Percentiles rank a stretch among this genome's conserved stretches.
Evolutionary conservation across 2,113 vertebrate genomes (phyloP).

Genomic region (Rynchops niger): DNA sequence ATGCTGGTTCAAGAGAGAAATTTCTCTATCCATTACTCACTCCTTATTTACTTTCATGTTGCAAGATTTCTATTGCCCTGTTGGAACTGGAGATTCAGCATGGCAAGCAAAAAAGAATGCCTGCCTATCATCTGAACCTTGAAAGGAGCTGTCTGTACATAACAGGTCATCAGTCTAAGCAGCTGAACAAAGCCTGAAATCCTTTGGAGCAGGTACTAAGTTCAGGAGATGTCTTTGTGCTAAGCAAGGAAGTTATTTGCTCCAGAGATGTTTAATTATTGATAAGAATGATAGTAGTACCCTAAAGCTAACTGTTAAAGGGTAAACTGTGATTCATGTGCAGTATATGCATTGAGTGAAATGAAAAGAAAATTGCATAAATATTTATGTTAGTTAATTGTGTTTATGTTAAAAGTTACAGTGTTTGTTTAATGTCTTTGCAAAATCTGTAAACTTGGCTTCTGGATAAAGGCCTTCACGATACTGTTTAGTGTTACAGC

Average conservation of each 20-base stretch:
- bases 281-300: constrained; percentile 68
- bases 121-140: not conserved
- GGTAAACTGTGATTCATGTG: constrained; percentile 42
- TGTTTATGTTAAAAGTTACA: constrained; percentile 79
- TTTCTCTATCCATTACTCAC: not conserved
- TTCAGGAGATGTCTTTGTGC: not conserved
- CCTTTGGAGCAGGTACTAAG: not conserved
- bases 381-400: constrained; percentile 80
- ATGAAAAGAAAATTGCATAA: constrained; percentile 71
- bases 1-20: not conserved
- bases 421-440: constrained; percentile 79
- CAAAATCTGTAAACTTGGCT: constrained; percentile 81
- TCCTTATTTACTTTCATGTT: not conserved
- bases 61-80: not conserved
- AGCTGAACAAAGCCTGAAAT: not conserved
- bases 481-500: constrained; percentile 20
- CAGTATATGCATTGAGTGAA: constrained; percentile 39
- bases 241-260: not conserved
- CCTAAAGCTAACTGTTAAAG: not conserved
- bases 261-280: constrained; percentile 47
- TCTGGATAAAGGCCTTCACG: constrained; percentile 72
- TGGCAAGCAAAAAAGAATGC: not conserved
- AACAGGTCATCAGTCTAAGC: not conserved
- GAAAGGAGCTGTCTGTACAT: not conserved
- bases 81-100: not conserved